Conservation (phyloP, 2,797 vertebrate genomes). For the Rhincodon typus region DNA sequence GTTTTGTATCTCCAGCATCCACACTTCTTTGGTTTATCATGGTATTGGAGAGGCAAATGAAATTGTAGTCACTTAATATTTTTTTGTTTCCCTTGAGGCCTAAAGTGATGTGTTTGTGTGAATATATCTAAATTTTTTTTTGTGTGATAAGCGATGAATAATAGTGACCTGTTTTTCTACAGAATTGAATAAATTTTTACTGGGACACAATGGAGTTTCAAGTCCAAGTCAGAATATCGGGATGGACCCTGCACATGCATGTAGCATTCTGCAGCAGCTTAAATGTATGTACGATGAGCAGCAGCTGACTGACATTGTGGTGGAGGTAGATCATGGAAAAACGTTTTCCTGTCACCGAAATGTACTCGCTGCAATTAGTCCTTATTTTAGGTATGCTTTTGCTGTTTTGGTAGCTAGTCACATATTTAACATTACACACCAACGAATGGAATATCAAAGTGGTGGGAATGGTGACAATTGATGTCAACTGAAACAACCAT, state of each 20-base stretch:
- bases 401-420: conserved; percentile 32
- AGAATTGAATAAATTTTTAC: conserved; percentile 76
- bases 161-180: neutral
- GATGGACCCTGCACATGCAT: conserved; percentile 90
- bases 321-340: conserved; percentile 95
- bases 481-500: neutral
- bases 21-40: too few species aligned
- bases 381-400: conserved; percentile 86
- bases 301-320: conserved; percentile 94
- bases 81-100: neutral
- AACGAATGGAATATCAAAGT: neutral
- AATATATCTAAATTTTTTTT: neutral
- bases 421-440: conserved; percentile 30
- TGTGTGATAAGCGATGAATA: neutral
- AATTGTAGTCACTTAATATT: neutral
- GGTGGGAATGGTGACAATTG: neutral
- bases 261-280: conserved; percentile 92
- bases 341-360: conserved; percentile 96
- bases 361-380: conserved; percentile 97
- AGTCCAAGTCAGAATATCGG: conserved; percentile 70
- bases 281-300: conserved; percentile 94
- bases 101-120: neutral
- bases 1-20: too few species aligned
- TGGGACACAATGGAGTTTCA: conserved; percentile 83
- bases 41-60: neutral